Evolutionary conservation across 2,797 vertebrate species (phyloP).

Genomic region (Heterohyrax brucei): DNA sequence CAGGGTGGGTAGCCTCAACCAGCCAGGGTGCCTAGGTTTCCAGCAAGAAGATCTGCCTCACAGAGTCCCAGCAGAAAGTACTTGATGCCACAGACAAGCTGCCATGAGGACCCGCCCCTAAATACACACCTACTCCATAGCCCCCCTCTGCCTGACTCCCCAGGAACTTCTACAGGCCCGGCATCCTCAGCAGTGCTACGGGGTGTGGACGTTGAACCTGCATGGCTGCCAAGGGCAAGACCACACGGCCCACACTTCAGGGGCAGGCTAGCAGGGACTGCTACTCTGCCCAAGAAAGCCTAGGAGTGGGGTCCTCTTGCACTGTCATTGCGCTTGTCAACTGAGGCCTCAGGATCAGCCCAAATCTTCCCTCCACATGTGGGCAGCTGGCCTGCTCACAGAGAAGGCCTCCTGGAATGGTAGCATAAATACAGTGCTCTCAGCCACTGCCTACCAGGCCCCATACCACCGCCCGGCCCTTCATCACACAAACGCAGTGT

Average conservation of each 20-base stretch:
- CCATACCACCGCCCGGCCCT: not conserved
- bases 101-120: not conserved
- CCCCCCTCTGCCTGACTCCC: not conserved
- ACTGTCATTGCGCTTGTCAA: not conserved
- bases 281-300: fast-evolving
- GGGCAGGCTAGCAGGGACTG: not conserved
- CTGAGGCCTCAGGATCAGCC: not conserved
- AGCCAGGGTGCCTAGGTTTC: not conserved
- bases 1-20: too few species aligned
- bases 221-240: not conserved
- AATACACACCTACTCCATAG: not conserved
- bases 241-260: not conserved
- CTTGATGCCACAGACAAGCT: not conserved
- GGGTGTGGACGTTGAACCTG: not conserved
- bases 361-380: not conserved
- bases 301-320: not conserved
- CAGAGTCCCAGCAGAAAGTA: not conserved
- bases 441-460: not conserved
- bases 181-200: not conserved
- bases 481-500: too few species aligned
- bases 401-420: not conserved
- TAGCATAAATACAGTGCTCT: not conserved
- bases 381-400: not conserved
- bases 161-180: not conserved
- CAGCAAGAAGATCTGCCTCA: not conserved